Base-by-base conservation (phyloP, 2,888 invertebrate species). In the Lepeophtheirus nordmannii region DNA sequence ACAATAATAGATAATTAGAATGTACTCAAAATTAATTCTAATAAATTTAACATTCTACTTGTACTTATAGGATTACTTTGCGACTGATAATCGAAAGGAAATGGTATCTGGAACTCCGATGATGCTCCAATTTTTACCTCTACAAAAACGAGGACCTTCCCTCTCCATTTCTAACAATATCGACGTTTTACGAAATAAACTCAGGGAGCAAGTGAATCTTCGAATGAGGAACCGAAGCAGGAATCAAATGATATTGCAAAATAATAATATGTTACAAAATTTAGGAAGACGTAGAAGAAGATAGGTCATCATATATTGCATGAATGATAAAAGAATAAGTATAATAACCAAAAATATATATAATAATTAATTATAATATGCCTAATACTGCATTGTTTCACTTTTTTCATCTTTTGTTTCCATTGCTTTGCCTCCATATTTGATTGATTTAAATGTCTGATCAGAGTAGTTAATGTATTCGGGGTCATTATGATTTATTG, bases 141-240 rank as follows among this genome's bases (percentile, higher is more conserved):
- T n/a, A 14, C 57, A 57, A 11, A 30, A 17, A 23, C 30, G 30
- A 17, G 60, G 22, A 10, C 14, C 39, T 11, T 60, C 60, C 37
- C 60, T 60, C 39, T 60, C 60, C 30, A 60, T 60, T 30, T 37
- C 60, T 17, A 60, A 60, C 60, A 60, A 60, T 23, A 60, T 60
- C 37, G 60, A 60, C 60, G 60, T 60, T 60, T 37, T 60, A 17
- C 60, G 60, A 60, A 37, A 23, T 14, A 22, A 60, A 23, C 39
- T 60, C 14, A 10, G 30, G 38, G 11, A 38, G 60, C 37, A 60
- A 60, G 37, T 60, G 20, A 60, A 37, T 37, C 60, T 37, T 17
- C 60, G 60, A 30, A 60, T 23, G 23, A 38, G 38, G n/a, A 60
- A 60, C 23, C 14, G 17, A 46, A 46, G 53, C 53, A 46, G 53